Percentiles rank a stretch among this genome's conserved stretches.
Conservation (phyloP, 1,140 invertebrate species). For the Apolygus lucorum region DNA sequence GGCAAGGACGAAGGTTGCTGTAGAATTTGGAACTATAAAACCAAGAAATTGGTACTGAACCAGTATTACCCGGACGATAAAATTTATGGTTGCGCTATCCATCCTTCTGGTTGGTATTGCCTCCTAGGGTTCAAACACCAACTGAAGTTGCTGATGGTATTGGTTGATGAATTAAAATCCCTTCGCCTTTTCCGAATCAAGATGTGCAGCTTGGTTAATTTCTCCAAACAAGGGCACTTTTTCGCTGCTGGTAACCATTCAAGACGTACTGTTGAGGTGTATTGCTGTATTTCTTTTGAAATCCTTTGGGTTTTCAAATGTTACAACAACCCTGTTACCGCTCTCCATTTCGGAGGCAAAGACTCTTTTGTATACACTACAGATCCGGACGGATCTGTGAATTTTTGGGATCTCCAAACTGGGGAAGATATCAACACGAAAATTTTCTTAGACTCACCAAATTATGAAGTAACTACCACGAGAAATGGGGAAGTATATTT, state of each 20-base stretch:
- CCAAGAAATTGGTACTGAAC: slow-evolving; percentile 60
- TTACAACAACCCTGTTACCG: background rate
- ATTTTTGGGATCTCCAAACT: slow-evolving; percentile 6
- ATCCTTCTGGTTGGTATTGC: slow-evolving; percentile 50
- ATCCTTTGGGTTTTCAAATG: background rate
- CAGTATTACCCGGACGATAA: slow-evolving; percentile 70
- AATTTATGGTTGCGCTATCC: slow-evolving; percentile 65
- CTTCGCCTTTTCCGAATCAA: slow-evolving; percentile 66
- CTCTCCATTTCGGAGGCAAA: background rate
- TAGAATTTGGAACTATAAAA: slow-evolving; percentile 84
- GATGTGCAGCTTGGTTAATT: slow-evolving; percentile 56
- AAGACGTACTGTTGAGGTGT: slow-evolving; percentile 58
- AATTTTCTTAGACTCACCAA: background rate
- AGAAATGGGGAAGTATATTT: background rate
- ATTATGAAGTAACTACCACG: background rate
- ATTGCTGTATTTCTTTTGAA: slow-evolving; percentile 59
- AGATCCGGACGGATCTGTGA: background rate
- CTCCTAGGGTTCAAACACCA: slow-evolving; percentile 85
- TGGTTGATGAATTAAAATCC: slow-evolving; percentile 76
- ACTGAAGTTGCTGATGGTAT: slow-evolving; percentile 70
- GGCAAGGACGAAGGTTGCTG: slow-evolving; percentile 70
- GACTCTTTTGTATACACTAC: background rate
- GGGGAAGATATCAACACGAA: background rate
- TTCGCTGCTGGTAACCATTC: slow-evolving; percentile 72
- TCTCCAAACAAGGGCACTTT: slow-evolving; percentile 70